A percentile compares a stretch with the other conserved stretches of the same genome.
Evolutionary conservation across 2,888 invertebrate species (phyloP).

Genomic region (Chromoteleia sp.): DNA sequence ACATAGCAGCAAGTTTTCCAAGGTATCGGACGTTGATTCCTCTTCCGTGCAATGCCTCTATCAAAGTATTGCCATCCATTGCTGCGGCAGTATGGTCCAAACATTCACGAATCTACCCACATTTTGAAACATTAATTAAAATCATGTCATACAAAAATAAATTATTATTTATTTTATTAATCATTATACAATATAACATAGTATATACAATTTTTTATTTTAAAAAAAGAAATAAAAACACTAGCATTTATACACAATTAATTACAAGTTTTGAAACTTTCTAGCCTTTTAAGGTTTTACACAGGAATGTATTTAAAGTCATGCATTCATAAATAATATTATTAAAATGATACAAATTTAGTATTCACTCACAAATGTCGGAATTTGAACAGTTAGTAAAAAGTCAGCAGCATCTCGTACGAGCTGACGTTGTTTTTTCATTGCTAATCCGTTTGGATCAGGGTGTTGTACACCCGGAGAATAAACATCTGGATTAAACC

Average conservation of each 20-base stretch:
- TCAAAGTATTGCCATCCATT: constrained; percentile 96
- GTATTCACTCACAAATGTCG: constrained; percentile 91
- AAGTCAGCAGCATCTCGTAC: constrained; percentile 98
- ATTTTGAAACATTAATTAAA: constrained; percentile 13
- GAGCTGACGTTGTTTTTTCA: constrained; percentile 94
- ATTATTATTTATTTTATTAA: constrained; percentile 7
- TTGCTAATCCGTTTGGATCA: constrained; percentile 88
- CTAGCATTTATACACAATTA: too few species aligned
- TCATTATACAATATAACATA: neutral
- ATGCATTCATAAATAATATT: too few species aligned
- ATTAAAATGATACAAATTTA: neutral
- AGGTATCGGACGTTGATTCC: constrained; percentile 99
- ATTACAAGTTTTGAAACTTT: too few species aligned
- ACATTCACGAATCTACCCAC: constrained; percentile 93
- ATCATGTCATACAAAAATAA: too few species aligned
- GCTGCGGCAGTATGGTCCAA: constrained; percentile 96
- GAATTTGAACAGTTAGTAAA: constrained; percentile 96
- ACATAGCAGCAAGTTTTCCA: constrained; percentile 94
- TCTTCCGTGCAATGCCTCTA: constrained; percentile 96
- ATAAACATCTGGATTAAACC: constrained; percentile 99
- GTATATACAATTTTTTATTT: too few species aligned
- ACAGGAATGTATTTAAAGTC: too few species aligned
- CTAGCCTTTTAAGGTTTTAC: too few species aligned
- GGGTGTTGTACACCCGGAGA: constrained; percentile 96
- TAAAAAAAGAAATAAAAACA: too few species aligned